A percentile compares a stretch with the other conserved stretches of the same genome.
These are phyloP conservation scores for Pseudomyrmex concolor DNA, from an alignment of 1,140 invertebrate genomes.

Conservation along the genomic window DNA sequence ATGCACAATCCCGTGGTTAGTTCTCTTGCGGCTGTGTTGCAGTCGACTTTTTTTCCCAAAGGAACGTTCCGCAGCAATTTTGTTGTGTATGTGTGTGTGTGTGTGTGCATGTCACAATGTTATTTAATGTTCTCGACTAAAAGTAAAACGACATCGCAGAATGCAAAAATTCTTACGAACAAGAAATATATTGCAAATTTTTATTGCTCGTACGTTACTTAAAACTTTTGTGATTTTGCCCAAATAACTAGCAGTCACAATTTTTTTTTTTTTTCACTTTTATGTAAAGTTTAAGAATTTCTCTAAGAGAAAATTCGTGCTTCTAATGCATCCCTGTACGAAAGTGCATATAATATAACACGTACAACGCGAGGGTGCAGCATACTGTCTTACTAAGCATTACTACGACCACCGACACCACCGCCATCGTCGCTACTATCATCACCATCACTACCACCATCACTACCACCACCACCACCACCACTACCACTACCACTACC, in stretches of 20 bases:
- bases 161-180: neutral
- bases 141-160: neutral
- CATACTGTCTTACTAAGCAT: slow-evolving; percentile 72
- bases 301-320: neutral
- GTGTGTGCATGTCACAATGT: too few species aligned
- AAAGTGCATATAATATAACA: slow-evolving; percentile 45
- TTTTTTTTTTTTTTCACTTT: neutral
- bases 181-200: neutral
- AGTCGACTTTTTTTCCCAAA: neutral
- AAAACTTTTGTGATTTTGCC: neutral
- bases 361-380: slow-evolving; percentile 43
- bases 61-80: neutral
- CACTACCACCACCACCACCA: slow-evolving; percentile 57
- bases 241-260: neutral
- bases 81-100: too few species aligned
- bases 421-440: slow-evolving; percentile 18
- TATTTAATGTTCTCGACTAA: neutral
- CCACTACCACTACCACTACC: slow-evolving; percentile 21
- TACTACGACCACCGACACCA: slow-evolving; percentile 57
- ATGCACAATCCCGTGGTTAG: neutral
- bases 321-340: slow-evolving; percentile 45
- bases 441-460: slow-evolving; percentile 20
- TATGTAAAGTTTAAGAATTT: neutral
- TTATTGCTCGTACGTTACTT: neutral
- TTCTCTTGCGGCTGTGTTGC: neutral